A percentile compares a stretch with the other conserved stretches of the same genome.
phyloP scores from a whole-genome alignment of 2,113 vertebrate genomes.

The Nanorana parkeri region DNA sequence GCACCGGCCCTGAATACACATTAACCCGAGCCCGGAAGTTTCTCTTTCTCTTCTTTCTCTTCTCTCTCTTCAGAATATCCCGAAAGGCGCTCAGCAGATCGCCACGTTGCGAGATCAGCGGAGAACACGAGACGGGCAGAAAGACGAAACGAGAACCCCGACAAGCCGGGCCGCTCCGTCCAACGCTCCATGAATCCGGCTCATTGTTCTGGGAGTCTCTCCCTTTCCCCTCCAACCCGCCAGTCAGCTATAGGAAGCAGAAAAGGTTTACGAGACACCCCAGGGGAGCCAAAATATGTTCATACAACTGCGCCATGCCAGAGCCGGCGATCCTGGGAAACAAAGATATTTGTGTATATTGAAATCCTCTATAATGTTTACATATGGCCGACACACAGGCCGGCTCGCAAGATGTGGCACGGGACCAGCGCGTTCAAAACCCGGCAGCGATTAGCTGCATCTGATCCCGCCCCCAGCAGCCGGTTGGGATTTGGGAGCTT shows the following conservation, averaged over 20 bases:
- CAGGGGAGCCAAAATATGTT: slow-evolving; percentile 33
- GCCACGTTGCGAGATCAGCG: no score
- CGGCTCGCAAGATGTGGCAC: neutral
- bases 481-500: neutral
- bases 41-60: no score
- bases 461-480: neutral
- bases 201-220: slow-evolving; percentile 26
- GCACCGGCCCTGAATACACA: no score
- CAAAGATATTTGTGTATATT: slow-evolving; percentile 28
- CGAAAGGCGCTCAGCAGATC: no score
- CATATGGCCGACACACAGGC: neutral
- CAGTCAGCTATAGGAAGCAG: slow-evolving; percentile 21
- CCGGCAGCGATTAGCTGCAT: neutral
- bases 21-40: no score
- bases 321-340: neutral
- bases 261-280: slow-evolving; percentile 28
- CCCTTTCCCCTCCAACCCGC: slow-evolving; percentile 11
- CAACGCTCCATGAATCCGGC: slow-evolving; percentile 27
- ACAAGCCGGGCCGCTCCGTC: neutral
- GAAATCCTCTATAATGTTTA: slow-evolving; percentile 21
- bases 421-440: neutral
- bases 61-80: no score
- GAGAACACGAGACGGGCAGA: neutral
- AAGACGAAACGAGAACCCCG: neutral
- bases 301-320: slow-evolving; percentile 11